Evolutionary conservation across 2,888 invertebrate species (phyloP), one percentile per base, ranked within the genome.

Genomic region (Dione vanillae): DNA sequence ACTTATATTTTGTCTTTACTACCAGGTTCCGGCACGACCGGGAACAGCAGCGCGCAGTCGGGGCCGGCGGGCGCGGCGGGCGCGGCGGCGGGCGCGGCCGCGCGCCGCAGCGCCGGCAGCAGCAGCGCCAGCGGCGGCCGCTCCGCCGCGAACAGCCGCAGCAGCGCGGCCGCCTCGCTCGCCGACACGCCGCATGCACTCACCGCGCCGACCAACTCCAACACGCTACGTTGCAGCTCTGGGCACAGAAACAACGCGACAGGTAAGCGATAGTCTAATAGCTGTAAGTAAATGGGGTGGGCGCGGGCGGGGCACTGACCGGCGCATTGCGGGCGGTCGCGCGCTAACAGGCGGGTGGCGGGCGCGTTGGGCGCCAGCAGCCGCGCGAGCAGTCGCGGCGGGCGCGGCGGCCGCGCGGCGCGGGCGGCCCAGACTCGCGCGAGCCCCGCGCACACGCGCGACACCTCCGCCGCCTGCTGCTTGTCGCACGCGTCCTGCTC

Each of bases 201-300:
- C 75, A 95, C 81, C 68, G 94, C 86, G 75, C 85, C 83, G 66
- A 96, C 92, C 62, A 96, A 91, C 82, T 96, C 95, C 52, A 96
- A 84, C 65, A 96, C 92, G 61, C 95, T 94, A 77, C 94, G 93
- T 76, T 96, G 96, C 16, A 96, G 85, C 71, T 96, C 96, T 95
- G 83, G 27, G 52, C n/a, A n/a, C n/a, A n/a, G n/a, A n/a, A n/a
- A n/a, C n/a, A n/a, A n/a, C n/a, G n/a, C n/a, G n/a, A n/a, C n/a
- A n/a, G n/a, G n/a, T n/a, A n/a, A n/a, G n/a, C n/a, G n/a, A n/a
- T n/a, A n/a, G n/a, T n/a, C n/a, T n/a, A n/a, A n/a, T n/a, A n/a
- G n/a, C n/a, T n/a, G n/a, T n/a, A n/a, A n/a, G n/a, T n/a, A n/a
- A n/a, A n/a, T n/a, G n/a, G n/a, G n/a, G n/a, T n/a, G n/a, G n/a